A percentile compares a stretch with the other conserved stretches of the same genome.
phyloP scores from a whole-genome alignment of 1,140 invertebrate genomes.

The Ceratina australensis region DNA sequence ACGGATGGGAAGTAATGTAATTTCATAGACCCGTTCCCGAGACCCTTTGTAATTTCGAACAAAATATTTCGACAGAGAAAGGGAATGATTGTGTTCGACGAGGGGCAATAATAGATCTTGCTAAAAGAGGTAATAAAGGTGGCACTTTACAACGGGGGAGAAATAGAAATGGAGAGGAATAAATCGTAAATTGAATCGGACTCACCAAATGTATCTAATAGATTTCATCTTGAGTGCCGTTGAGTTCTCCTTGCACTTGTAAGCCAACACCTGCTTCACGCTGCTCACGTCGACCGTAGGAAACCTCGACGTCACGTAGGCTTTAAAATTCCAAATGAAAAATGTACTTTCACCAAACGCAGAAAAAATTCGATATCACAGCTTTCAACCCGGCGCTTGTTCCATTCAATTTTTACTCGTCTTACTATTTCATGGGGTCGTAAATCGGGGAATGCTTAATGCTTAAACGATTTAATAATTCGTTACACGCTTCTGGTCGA shows the following conservation, averaged over 20 bases:
- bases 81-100: too few relatives aligned
- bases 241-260: slow-evolving; percentile 89
- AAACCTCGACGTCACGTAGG: slow-evolving; percentile 86
- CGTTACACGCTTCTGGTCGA: too few relatives aligned
- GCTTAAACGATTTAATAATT: not conserved
- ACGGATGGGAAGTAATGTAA: too few relatives aligned
- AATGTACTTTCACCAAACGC: not conserved
- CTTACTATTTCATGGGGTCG: not conserved
- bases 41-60: too few relatives aligned
- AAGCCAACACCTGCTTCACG: slow-evolving; percentile 87
- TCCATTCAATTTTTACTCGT: not conserved
- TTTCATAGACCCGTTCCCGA: too few relatives aligned
- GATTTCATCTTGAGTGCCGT: slow-evolving; percentile 86
- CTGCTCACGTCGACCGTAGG: slow-evolving; percentile 86
- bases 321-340: slow-evolving; percentile 58
- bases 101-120: too few relatives aligned
- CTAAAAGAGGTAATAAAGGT: too few relatives aligned
- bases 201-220: slow-evolving; percentile 83
- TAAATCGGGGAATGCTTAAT: not conserved
- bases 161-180: too few relatives aligned
- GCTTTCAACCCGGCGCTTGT: not conserved
- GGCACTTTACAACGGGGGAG: too few relatives aligned
- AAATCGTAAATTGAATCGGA: slow-evolving; percentile 25
- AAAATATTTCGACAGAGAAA: too few relatives aligned
- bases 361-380: not conserved